Conservation (phyloP, 2,888 invertebrate genomes). For the Halocaridina rubra region DNA sequence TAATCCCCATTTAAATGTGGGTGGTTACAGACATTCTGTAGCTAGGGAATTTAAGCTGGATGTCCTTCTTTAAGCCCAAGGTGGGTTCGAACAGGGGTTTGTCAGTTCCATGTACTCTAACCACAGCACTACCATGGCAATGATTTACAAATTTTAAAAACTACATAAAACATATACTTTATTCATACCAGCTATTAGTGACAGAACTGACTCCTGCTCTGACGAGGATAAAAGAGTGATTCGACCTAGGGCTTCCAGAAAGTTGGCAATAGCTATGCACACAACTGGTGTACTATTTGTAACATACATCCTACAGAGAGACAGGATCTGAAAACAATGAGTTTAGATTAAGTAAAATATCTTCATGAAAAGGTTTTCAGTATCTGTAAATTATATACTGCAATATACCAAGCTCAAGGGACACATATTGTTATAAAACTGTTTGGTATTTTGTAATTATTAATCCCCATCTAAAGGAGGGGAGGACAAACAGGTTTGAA, state of each 20-base stretch:
- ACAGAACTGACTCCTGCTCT: neutral
- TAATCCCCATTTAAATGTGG: too few species aligned
- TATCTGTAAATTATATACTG: too few species aligned
- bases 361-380: neutral
- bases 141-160: neutral
- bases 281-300: neutral
- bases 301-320: neutral
- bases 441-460: too few species aligned
- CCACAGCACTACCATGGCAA: neutral
- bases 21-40: too few species aligned
- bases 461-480: too few species aligned
- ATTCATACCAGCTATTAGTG: conserved; percentile 3
- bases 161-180: neutral
- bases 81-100: neutral
- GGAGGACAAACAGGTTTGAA: too few species aligned
- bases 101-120: neutral
- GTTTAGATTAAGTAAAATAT: neutral
- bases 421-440: too few species aligned
- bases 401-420: too few species aligned
- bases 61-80: neutral
- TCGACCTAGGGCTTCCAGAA: conserved; percentile 10
- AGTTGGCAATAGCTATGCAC: neutral
- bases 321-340: neutral
- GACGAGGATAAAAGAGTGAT: neutral
- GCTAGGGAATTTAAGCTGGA: too few species aligned